Base-by-base conservation (phyloP, 2,113 vertebrate genomes). In the Nothobranchius furzeri region DNA sequence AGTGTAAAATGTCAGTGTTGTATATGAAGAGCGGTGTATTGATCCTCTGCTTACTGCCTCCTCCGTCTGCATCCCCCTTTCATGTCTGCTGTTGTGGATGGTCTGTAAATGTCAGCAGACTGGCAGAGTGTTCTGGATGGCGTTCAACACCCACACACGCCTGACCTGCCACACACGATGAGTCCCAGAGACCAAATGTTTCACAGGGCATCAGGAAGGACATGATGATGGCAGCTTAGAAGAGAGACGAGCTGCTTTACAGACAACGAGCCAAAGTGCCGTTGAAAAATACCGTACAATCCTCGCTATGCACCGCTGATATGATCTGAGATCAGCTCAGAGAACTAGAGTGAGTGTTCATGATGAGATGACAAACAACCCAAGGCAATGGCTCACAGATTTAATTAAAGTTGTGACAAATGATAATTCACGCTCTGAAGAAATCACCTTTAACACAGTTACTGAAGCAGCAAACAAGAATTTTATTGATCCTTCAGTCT, bases 91-190 rank as follows among this genome's bases (percentile, higher is more conserved):
- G 69, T 15, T 70, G 70, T 51, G 75, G 51, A 62, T 24, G 70
- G 20, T 76, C 52, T 50, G 46, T 64, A 81, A 83, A 79, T 83
- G 85, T 83, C 83, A 85, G 24, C 57, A 30, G 62, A 54, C 52
- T 49, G 51, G 50, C 51, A 17, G 42, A 68, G 13, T 8, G 49
- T 52, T 60, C 50, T 70, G 68, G 52, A 42, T 24, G 36, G 68
- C 68, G 54, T 59, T 43, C 49, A 12, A 36, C 64, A n/a, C 73
- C 51, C 53, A 25, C 30, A 25, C 60, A 53, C 60, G 8, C 17
- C 3, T 50, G 75, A 82, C 50, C 66, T 10, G 17, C 68, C 61
- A 70, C 68, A 65, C 55, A 25, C 0, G 46, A 60, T 61, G 37
- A 68, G 50, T 72, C 47, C 53, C n/a, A 47, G 46, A 0, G 13